phyloP scores from a whole-genome alignment of 2,113 vertebrate genomes.

The Callorhinus ursinus region DNA sequence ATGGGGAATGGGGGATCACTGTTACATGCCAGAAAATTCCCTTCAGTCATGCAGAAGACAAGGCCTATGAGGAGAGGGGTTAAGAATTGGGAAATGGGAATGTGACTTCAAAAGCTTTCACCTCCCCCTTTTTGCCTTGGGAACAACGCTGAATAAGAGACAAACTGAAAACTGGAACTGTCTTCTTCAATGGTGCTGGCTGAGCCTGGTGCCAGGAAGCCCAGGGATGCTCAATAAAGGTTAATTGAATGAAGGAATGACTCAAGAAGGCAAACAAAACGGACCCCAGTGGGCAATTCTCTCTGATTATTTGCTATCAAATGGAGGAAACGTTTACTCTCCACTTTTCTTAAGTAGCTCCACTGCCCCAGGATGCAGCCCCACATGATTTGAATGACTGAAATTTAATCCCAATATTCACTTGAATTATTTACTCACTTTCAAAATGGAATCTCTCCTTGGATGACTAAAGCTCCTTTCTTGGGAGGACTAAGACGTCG shows the following conservation, averaged over 20 bases:
- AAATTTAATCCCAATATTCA: not conserved
- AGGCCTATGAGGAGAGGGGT: not conserved
- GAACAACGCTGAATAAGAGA: not conserved
- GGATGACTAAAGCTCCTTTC: not conserved
- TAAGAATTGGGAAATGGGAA: not conserved
- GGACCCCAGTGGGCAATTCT: not conserved
- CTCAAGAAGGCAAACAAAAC: not conserved
- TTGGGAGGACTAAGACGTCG: not conserved
- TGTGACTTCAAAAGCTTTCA: not conserved
- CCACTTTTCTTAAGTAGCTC: not conserved
- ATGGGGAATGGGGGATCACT: not conserved
- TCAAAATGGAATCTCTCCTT: not conserved
- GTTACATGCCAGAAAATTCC: not conserved
- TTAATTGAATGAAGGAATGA: not conserved
- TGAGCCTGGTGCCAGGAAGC: not conserved
- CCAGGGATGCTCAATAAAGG: not conserved
- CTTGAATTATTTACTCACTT: conserved; percentile 22
- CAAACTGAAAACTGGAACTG: not conserved
- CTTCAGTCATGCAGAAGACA: not conserved
- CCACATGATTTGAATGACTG: not conserved
- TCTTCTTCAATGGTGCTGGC: not conserved
- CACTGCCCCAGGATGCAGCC: not conserved
- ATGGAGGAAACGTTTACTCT: not conserved
- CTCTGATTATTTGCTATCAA: not conserved
- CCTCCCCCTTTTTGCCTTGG: not conserved